Base-by-base conservation (phyloP, 2,888 invertebrate genomes). In the Dinocampus coccinellae region DNA sequence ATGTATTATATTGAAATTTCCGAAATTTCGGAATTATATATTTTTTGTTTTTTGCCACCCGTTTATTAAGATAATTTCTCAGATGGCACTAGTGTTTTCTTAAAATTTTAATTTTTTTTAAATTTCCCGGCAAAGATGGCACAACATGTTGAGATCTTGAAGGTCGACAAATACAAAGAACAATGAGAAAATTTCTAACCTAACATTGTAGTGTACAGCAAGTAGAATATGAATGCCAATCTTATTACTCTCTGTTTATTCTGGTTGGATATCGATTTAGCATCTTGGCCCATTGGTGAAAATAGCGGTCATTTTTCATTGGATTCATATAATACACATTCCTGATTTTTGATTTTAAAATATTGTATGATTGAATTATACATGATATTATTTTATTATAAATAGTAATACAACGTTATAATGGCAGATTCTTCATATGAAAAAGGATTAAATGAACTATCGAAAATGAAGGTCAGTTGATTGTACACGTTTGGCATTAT, bases 361-460 rank as follows among this genome's bases (percentile, higher is more conserved):
- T n/a, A 47, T 47, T 7, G 16, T 16, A 47, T 16, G 47, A 47
- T 47, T 16, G 0, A 7, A 47, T n/a, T 1, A 16, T 47, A 47
- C 16, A 47, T 47, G 16, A 16, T 16, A 47, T 47, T 20, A 47
- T 47, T 47, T 47, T 47, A 20, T 20, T 47, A 16, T 7, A 47
- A 20, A 47, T 16, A 16, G 47, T 10, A n/a, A 16, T 47, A 16
- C 1, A 47, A 64, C 29, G 39, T 24, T 26, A 68, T 62, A 70
- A 87, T 87, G 87, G 87, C 86, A 61, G 87, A 87, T 76, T 87
- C 87, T 3, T 86, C 87, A 11, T 87, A 83, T 60, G 87, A 87
- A 68, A 87, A 87, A 78, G 84, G 85, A 65, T 78, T 87, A 13
- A 83, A 83, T 9, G 87, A 87, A 73, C 78, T 87, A 42, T 82